Evolutionary conservation across 2,797 vertebrate genomes (phyloP).

Genomic region (Pterois miles): DNA sequence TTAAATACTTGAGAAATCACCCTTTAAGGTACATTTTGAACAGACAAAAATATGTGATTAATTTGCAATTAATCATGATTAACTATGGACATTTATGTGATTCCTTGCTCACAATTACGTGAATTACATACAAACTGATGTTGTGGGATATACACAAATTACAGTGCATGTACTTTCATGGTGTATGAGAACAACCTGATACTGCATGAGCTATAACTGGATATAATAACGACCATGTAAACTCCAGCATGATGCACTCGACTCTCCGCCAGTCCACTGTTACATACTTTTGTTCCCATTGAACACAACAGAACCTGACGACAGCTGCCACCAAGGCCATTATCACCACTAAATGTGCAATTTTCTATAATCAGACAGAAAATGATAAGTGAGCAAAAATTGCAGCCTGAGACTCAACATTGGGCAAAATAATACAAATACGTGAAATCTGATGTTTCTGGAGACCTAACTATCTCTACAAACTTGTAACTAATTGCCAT

Average conservation of each 20-base stretch:
- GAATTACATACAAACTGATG: no score
- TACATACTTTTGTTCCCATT: not conserved
- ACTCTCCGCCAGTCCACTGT: not conserved
- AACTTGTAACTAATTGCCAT: not conserved
- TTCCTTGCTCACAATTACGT: no score
- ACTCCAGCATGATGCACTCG: not conserved
- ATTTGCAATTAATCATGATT: no score
- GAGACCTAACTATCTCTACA: not conserved
- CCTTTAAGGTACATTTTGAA: no score
- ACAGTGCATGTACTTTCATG: no score
- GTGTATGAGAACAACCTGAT: no score
- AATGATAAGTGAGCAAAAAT: conserved; percentile 15
- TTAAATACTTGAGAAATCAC: no score
- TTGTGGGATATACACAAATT: no score
- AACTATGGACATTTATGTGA: no score
- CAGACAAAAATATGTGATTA: no score
- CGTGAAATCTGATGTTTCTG: not conserved
- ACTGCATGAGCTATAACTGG: not conserved
- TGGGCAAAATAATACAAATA: not conserved
- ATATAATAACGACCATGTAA: not conserved
- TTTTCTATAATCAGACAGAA: conserved; percentile 25
- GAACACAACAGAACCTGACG: not conserved
- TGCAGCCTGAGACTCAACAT: not conserved
- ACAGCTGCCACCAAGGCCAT: not conserved
- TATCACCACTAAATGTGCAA: not conserved